These are phyloP conservation scores for Spea multiplicata DNA, from an alignment of 2,113 vertebrate genomes.

Conservation along the genomic window DNA sequence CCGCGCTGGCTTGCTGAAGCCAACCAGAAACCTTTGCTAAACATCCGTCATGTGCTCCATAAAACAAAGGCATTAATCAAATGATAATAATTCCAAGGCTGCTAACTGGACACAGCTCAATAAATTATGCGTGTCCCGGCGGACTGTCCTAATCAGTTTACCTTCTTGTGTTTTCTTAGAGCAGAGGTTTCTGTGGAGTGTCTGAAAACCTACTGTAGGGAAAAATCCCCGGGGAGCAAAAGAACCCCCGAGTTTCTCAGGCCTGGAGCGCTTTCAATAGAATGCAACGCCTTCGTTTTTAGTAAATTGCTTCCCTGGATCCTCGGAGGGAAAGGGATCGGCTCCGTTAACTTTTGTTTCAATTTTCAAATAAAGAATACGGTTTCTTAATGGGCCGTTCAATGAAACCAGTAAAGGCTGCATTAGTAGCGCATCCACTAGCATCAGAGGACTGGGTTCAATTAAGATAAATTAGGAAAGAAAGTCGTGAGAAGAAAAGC, in stretches of 20 bases:
- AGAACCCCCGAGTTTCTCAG: background rate
- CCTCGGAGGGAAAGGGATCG: background rate
- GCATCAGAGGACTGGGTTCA: too few species aligned
- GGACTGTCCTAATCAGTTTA: background rate
- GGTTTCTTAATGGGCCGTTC: too few species aligned
- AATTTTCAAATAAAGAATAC: too few species aligned
- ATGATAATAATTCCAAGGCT: constrained; percentile 30
- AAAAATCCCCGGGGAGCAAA: background rate
- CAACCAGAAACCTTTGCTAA: constrained; percentile 5
- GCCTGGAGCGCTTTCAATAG: background rate
- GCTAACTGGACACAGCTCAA: constrained; percentile 1
- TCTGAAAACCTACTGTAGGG: constrained; percentile 2
- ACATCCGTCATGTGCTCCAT: constrained; percentile 7
- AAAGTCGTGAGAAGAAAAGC: too few species aligned
- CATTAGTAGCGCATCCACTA: too few species aligned
- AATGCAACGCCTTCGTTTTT: background rate
- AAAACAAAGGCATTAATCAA: constrained; percentile 39
- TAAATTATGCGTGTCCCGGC: constrained; percentile 15
- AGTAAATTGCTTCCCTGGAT: background rate
- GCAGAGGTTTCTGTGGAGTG: background rate
- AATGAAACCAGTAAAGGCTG: too few species aligned
- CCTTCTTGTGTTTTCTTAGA: constrained; percentile 8
- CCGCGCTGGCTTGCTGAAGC: constrained; percentile 10
- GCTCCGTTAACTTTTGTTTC: background rate
- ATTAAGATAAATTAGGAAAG: too few species aligned